phyloP scores from a whole-genome alignment of 2,888 invertebrate genomes.

The Eupithecia dodoneata region DNA sequence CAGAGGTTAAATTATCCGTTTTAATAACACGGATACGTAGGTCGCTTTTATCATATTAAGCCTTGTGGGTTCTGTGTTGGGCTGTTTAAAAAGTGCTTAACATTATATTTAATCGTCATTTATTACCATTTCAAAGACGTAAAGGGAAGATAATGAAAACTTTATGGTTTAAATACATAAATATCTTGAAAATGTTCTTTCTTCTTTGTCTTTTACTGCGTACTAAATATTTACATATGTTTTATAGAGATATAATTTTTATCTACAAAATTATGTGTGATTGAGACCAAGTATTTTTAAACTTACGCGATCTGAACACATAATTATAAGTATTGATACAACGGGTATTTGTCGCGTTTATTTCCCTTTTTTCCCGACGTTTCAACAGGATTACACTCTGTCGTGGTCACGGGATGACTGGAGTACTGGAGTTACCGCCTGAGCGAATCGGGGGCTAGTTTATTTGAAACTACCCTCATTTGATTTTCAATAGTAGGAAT shows the following conservation, averaged over 20 bases:
- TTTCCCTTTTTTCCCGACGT: too few relatives aligned
- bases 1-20: constrained; percentile 45
- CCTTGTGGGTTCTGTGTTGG: constrained; percentile 17
- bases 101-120: constrained; percentile 26
- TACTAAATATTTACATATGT: constrained; percentile 1
- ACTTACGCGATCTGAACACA: too few relatives aligned
- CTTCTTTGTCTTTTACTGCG: background rate
- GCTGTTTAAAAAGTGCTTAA: constrained; percentile 16
- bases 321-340: too few relatives aligned
- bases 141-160: constrained; percentile 39
- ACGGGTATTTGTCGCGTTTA: too few relatives aligned
- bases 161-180: constrained; percentile 8
- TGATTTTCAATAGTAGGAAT: too few relatives aligned
- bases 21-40: constrained; percentile 33
- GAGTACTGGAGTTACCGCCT: too few relatives aligned
- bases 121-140: constrained; percentile 20
- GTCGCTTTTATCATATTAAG: constrained; percentile 32
- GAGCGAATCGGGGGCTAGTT: too few relatives aligned
- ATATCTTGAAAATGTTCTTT: background rate
- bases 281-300: background rate
- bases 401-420: too few relatives aligned
- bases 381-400: too few relatives aligned
- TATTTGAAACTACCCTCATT: too few relatives aligned
- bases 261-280: background rate
- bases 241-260: background rate